These are phyloP conservation scores for Brachyhypopomus occidentalis DNA, from an alignment of 2,113 vertebrate genomes.

Conservation along the genomic window DNA sequence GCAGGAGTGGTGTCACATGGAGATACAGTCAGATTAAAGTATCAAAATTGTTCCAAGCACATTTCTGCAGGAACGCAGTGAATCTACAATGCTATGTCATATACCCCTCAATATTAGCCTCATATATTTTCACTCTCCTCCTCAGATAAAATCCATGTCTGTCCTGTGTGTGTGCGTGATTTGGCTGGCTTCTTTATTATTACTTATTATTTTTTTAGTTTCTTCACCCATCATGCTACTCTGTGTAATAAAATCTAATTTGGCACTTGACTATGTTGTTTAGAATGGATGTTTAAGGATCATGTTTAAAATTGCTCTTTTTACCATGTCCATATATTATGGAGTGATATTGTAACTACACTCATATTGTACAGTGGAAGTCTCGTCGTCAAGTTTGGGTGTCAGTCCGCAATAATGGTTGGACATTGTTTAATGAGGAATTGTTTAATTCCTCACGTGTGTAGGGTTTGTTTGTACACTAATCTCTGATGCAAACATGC, in stretches of 20 bases:
- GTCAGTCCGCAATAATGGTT: background rate
- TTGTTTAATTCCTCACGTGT: background rate
- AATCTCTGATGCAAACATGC: background rate
- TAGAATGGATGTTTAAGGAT: background rate
- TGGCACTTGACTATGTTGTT: too few species aligned
- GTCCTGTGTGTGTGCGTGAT: background rate
- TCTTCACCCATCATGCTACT: too few species aligned
- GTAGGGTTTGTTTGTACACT: background rate
- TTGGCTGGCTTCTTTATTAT: too few species aligned
- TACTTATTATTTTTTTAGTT: too few species aligned
- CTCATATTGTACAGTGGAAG: background rate
- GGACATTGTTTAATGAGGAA: too few species aligned
- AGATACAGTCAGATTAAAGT: constrained; percentile 23
- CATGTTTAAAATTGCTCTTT: background rate
- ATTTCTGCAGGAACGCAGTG: constrained; percentile 19
- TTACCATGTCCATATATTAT: too few species aligned
- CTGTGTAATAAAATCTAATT: too few species aligned
- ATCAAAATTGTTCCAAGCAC: constrained; percentile 20
- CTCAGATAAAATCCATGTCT: constrained; percentile 10
- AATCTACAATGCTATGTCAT: background rate
- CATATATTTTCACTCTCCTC: background rate
- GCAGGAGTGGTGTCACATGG: constrained; percentile 4
- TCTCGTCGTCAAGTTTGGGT: background rate
- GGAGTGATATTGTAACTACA: background rate
- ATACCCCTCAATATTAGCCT: constrained; percentile 9